phyloP scores from a whole-genome alignment of 2,113 vertebrate species.

The Dipodomys ordii region DNA sequence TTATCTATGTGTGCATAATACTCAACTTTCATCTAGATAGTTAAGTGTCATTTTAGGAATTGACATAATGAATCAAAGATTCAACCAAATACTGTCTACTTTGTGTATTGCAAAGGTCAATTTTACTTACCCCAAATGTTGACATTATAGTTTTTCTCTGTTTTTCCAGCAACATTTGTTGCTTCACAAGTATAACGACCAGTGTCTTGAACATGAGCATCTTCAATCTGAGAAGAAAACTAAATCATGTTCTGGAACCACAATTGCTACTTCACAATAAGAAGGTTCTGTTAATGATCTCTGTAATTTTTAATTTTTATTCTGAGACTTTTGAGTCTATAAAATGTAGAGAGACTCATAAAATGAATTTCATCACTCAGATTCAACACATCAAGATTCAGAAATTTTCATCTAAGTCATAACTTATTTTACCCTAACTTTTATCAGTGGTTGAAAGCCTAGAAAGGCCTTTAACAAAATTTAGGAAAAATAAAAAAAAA shows the following conservation, averaged over 20 bases:
- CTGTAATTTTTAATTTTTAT: conserved; percentile 26
- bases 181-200: conserved; percentile 98
- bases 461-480: not conserved
- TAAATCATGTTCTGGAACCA: conserved; percentile 65
- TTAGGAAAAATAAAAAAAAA: not conserved
- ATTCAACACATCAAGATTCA: not conserved
- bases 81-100: not conserved
- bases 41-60: not conserved
- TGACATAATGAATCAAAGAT: not conserved
- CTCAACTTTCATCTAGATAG: not conserved
- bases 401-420: not conserved
- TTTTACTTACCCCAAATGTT: conserved; percentile 95
- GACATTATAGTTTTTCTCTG: conserved; percentile 97
- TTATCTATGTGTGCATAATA: not conserved
- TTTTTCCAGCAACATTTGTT: conserved; percentile 96
- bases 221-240: conserved; percentile 89
- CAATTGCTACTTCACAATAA: not conserved
- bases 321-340: conserved; percentile 17
- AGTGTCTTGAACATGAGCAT: conserved; percentile 93
- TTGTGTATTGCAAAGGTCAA: not conserved
- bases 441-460: not conserved
- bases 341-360: not conserved
- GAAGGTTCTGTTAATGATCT: not conserved
- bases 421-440: conserved; percentile 4
- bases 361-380: not conserved